These are phyloP conservation scores for Melanotaenia nigrans DNA, from an alignment of 2,797 vertebrate genomes.

Conservation along the genomic window DNA sequence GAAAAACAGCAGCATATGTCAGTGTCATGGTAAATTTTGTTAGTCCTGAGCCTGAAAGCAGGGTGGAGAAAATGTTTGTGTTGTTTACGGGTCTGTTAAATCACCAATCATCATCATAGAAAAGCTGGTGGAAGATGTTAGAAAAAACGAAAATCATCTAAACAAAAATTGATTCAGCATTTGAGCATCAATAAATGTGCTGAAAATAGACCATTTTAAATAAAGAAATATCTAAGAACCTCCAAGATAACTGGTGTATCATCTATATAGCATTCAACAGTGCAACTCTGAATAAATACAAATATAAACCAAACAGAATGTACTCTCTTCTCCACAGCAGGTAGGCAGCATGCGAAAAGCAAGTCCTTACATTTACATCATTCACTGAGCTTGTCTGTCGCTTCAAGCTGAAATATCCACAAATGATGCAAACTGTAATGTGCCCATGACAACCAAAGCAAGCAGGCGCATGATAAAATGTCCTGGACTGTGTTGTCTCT, in stretches of 20 bases:
- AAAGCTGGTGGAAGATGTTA: slow-evolving; percentile 16
- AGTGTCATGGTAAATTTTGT: slow-evolving; percentile 46
- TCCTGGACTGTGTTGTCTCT: not conserved
- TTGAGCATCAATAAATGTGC: too few species aligned
- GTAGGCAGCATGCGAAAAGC: not conserved
- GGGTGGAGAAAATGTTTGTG: slow-evolving; percentile 52
- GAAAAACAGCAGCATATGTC: slow-evolving; percentile 61
- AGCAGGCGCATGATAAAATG: not conserved
- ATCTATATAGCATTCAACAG: not conserved
- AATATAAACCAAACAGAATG: not conserved
- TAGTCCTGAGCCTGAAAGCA: slow-evolving; percentile 40
- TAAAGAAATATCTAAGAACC: too few species aligned
- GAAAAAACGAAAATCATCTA: not conserved
- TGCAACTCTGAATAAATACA: not conserved
- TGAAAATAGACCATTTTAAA: too few species aligned
- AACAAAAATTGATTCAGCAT: not conserved
- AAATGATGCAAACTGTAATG: too few species aligned
- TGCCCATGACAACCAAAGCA: not conserved
- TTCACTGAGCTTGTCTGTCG: not conserved
- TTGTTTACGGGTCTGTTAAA: slow-evolving; percentile 28
- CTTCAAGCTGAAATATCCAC: not conserved
- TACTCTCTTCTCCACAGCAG: not conserved
- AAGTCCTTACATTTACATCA: not conserved
- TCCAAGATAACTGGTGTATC: not conserved
- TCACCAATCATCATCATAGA: slow-evolving; percentile 1